Percentiles rank a stretch among this genome's conserved stretches.
Conservation (phyloP, 1,140 invertebrate genomes). For the Heliconius melpomene region DNA sequence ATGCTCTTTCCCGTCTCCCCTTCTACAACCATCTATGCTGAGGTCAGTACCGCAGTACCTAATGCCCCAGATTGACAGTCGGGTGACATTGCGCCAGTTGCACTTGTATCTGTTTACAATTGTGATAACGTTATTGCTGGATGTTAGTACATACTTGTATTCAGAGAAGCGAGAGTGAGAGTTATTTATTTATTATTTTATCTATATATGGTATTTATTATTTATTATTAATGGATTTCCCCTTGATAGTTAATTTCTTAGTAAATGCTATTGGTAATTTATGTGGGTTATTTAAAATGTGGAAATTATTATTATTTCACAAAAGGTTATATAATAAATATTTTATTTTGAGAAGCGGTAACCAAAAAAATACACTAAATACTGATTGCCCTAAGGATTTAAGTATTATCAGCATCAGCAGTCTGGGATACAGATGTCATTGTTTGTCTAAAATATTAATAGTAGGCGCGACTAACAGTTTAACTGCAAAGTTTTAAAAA, state of each 20-base stretch:
- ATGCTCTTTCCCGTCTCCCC: background rate
- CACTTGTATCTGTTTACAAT: conserved; percentile 52
- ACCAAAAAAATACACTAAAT: no score
- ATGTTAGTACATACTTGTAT: background rate
- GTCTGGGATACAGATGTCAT: no score
- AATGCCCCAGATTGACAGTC: conserved; percentile 61
- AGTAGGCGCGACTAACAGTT: no score
- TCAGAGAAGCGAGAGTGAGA: conserved; percentile 43
- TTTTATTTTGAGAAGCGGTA: background rate
- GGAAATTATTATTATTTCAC: background rate
- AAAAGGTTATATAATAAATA: background rate
- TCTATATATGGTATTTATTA: background rate
- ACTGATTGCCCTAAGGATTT: no score
- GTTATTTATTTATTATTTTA: conserved; percentile 18
- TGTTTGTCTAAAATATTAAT: no score
- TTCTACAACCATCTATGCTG: background rate
- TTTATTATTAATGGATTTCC: background rate
- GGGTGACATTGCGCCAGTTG: conserved; percentile 66
- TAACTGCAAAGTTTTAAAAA: no score
- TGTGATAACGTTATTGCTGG: conserved; percentile 46
- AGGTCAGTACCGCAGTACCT: conserved; percentile 33
- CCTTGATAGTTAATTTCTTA: background rate
- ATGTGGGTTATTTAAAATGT: background rate
- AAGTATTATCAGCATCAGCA: no score
- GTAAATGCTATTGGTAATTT: background rate